Percentiles rank a stretch among this genome's conserved stretches.
Evolutionary conservation across 2,113 vertebrate genomes (phyloP).

Genomic region (Micromys minutus): DNA sequence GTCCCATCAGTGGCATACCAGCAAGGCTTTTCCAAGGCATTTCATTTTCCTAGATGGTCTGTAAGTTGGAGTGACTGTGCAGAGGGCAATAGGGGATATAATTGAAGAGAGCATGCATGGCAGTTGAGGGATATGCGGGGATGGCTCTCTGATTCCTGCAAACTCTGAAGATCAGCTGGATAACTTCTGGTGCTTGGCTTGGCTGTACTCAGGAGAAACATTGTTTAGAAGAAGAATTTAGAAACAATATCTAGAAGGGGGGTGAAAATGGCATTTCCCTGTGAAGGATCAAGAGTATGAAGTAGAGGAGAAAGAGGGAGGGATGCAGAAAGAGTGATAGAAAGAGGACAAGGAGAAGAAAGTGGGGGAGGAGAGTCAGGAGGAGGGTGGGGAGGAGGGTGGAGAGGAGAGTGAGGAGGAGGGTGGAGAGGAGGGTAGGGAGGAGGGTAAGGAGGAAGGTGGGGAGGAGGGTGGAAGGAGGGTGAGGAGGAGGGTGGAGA

Average conservation of each 20-base stretch:
- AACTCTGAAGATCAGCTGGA: neutral
- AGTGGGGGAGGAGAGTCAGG: too few species aligned
- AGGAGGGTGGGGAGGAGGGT: too few species aligned
- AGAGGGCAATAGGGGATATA: neutral
- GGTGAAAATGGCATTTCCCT: neutral
- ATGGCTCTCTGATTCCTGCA: neutral
- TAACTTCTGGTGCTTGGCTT: too few species aligned
- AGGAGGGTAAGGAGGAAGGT: neutral
- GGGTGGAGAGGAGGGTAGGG: too few species aligned
- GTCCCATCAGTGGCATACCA: neutral
- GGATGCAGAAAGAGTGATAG: too few species aligned
- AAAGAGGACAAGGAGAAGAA: neutral
- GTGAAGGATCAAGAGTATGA: neutral
- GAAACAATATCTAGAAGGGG: too few species aligned
- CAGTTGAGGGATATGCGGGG: neutral
- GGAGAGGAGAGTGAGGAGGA: neutral
- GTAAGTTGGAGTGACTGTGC: neutral
- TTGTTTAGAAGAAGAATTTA: too few species aligned
- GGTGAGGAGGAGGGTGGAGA: neutral
- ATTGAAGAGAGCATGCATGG: neutral
- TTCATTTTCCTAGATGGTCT: neutral
- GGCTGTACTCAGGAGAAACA: neutral
- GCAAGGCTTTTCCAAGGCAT: neutral
- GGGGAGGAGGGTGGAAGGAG: too few species aligned
- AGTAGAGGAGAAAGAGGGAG: neutral